A percentile compares a stretch with the other conserved stretches of the same genome.
These are phyloP conservation scores for Contarinia nasturtii DNA, from an alignment of 1,140 invertebrate genomes.

Conservation along the genomic window DNA sequence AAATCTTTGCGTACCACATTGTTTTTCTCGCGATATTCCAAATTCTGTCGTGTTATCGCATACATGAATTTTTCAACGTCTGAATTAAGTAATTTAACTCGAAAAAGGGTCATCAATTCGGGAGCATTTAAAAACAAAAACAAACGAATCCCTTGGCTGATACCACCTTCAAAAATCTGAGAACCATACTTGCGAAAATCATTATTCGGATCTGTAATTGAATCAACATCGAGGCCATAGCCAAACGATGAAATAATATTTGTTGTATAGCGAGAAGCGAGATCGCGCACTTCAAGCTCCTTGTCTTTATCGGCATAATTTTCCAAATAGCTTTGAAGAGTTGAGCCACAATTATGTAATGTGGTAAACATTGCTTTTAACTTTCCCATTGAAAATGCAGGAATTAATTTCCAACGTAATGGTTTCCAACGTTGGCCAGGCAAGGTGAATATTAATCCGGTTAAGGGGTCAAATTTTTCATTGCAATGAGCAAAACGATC, in stretches of 20 bases:
- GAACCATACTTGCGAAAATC: neutral
- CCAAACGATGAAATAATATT: slow-evolving; percentile 20
- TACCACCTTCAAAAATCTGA: neutral
- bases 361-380: slow-evolving; percentile 25
- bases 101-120: slow-evolving; percentile 4
- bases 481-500: slow-evolving; percentile 24
- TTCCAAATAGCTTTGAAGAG: slow-evolving; percentile 2
- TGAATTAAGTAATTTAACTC: slow-evolving; percentile 7
- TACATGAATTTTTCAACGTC: slow-evolving; percentile 21
- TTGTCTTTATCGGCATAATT: neutral
- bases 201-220: slow-evolving; percentile 19
- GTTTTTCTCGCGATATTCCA: slow-evolving; percentile 21
- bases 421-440: slow-evolving; percentile 29
- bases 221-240: slow-evolving; percentile 28
- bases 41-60: slow-evolving; percentile 16
- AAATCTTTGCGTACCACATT: slow-evolving; percentile 22
- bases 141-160: neutral
- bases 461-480: slow-evolving; percentile 28
- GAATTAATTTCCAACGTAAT: slow-evolving; percentile 27
- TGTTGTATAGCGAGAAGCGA: slow-evolving; percentile 22
- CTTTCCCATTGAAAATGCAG: too few relatives aligned
- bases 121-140: neutral
- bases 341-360: slow-evolving; percentile 2
- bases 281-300: slow-evolving; percentile 12
- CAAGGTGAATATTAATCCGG: slow-evolving; percentile 27